Evolutionary conservation across 2,888 invertebrate genomes (phyloP).

Genomic region (Drosophila merina): DNA sequence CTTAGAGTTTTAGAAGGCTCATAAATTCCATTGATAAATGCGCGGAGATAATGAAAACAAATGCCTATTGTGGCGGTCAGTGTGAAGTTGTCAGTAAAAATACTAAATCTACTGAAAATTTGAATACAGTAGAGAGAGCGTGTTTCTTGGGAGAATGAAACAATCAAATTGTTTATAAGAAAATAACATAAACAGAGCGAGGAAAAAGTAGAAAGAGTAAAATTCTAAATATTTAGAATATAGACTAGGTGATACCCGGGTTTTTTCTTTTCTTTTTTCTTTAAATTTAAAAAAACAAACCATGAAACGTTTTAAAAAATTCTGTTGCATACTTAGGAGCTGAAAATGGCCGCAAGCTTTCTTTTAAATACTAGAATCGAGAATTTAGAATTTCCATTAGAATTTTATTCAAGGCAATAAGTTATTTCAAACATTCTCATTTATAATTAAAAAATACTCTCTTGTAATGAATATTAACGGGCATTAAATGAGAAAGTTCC

Average conservation of each 20-base stretch:
- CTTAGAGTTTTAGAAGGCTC: constrained; percentile 41
- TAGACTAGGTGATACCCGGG: not conserved
- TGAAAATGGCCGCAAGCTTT: not conserved
- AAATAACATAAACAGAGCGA: constrained; percentile 75
- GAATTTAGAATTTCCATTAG: not conserved
- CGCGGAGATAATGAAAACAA: constrained; percentile 31
- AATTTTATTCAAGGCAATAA: not conserved
- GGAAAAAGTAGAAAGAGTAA: constrained; percentile 24
- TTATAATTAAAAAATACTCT: not conserved
- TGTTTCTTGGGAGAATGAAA: constrained; percentile 31
- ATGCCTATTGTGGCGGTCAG: constrained; percentile 33
- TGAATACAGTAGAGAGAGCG: constrained; percentile 4
- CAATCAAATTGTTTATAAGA: constrained; percentile 39
- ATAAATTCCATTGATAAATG: constrained; percentile 54
- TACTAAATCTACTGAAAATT: constrained; percentile 6
- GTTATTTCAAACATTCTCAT: not conserved
- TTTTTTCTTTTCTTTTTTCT: not conserved
- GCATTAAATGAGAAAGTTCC: constrained; percentile 51
- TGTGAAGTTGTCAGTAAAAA: constrained; percentile 21
- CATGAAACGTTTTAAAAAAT: not conserved
- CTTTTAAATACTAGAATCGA: not conserved
- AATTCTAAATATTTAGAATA: not conserved
- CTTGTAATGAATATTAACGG: not conserved
- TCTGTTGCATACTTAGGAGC: not conserved
- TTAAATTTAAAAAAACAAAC: too few species aligned